A percentile compares a stretch with the other conserved stretches of the same genome.
These are phyloP conservation scores for Eilema depressum DNA, from an alignment of 2,888 invertebrate genomes.

Conservation along the genomic window DNA sequence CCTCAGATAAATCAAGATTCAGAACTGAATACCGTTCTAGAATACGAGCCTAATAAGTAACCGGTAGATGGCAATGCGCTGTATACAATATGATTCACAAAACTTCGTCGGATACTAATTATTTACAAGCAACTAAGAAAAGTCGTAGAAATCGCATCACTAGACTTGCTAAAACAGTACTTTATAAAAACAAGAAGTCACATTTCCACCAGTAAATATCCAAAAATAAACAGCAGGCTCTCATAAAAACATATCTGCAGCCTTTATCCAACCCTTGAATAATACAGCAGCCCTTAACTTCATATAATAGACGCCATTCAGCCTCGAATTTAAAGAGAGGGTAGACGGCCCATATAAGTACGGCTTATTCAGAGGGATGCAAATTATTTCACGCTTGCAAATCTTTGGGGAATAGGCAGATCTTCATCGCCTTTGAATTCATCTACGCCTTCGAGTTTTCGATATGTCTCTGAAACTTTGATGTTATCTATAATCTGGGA, in stretches of 20 bases:
- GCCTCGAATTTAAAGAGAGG: slow-evolving; percentile 13
- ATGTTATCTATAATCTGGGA: slow-evolving; percentile 7
- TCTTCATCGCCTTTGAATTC: slow-evolving; percentile 11
- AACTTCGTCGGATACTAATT: too few species aligned
- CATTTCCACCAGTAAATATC: slow-evolving; percentile 12
- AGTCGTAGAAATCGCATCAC: neutral
- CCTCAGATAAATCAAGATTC: too few species aligned
- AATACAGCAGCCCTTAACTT: slow-evolving; percentile 22
- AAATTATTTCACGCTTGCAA: slow-evolving; percentile 20
- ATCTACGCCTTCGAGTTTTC: neutral
- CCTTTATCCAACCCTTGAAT: slow-evolving; percentile 20
- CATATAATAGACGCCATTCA: slow-evolving; percentile 24
- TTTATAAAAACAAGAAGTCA: slow-evolving; percentile 3
- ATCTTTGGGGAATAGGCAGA: slow-evolving; percentile 10
- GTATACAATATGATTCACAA: too few species aligned
- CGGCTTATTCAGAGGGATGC: slow-evolving; percentile 18
- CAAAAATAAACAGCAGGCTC: slow-evolving; percentile 12
- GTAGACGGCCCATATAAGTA: slow-evolving; percentile 17
- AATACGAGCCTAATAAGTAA: too few species aligned
- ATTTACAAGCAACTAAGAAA: too few species aligned
- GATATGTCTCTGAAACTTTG: neutral
- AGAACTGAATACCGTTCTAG: too few species aligned
- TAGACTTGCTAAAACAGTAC: neutral
- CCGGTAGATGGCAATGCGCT: too few species aligned
- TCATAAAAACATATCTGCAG: slow-evolving; percentile 19